These are phyloP conservation scores for Helicoverpa armigera DNA, from an alignment of 1,140 invertebrate genomes.

Conservation along the genomic window DNA sequence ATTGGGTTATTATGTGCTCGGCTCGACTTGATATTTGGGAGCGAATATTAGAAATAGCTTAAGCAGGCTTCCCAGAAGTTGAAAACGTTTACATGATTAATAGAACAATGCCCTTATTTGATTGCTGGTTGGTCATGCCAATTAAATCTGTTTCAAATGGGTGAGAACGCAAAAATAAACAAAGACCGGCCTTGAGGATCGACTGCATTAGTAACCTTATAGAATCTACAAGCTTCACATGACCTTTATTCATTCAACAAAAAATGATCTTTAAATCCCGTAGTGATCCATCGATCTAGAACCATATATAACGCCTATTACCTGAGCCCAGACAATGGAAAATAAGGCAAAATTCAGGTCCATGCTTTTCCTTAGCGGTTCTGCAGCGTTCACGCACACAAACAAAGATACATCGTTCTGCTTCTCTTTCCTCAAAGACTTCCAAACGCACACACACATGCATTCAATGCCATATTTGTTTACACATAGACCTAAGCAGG, in stretches of 20 bases:
- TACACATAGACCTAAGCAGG: neutral
- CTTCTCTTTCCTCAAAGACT: neutral
- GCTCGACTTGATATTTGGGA: conserved; percentile 12
- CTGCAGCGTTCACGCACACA: conserved; percentile 17
- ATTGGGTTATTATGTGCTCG: conserved; percentile 50
- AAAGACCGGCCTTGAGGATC: conserved; percentile 15
- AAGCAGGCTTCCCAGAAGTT: conserved; percentile 1
- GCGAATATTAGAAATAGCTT: conserved; percentile 33
- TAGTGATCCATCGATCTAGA: conserved; percentile 23
- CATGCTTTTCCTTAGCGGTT: conserved; percentile 26
- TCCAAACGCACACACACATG: neutral
- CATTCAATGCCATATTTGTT: neutral
- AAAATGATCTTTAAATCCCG: conserved; percentile 36
- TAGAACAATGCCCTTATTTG: conserved; percentile 37
- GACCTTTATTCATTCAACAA: conserved; percentile 26
- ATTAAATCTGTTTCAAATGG: conserved; percentile 32
- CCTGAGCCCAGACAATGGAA: conserved; percentile 38
- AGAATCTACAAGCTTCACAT: conserved; percentile 29
- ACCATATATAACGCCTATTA: conserved; percentile 20
- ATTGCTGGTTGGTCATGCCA: conserved; percentile 17
- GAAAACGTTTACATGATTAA: conserved; percentile 22
- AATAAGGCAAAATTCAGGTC: conserved; percentile 33
- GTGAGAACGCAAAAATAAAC: conserved; percentile 17
- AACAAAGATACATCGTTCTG: neutral
- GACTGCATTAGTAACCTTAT: conserved; percentile 15